Conservation (phyloP, 1,140 invertebrate species). For the Belonocnema kinseyi region DNA sequence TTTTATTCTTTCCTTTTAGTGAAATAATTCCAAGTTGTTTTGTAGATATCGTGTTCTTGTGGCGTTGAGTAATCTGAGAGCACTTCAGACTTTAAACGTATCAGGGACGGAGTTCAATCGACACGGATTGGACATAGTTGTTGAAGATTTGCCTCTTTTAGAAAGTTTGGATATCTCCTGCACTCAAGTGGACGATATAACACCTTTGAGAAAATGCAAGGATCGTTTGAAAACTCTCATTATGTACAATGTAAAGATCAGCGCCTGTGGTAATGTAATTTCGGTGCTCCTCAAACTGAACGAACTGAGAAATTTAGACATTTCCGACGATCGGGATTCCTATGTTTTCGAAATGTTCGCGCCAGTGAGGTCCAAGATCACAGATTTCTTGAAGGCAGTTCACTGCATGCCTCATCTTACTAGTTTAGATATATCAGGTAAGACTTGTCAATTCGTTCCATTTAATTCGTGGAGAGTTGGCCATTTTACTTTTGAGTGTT, state of each 20-base stretch:
- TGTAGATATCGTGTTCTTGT: slow-evolving; percentile 75
- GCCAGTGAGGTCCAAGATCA: slow-evolving; percentile 71
- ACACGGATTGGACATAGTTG: slow-evolving; percentile 82
- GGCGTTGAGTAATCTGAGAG: slow-evolving; percentile 78
- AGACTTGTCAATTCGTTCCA: slow-evolving; percentile 25
- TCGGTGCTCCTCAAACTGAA: slow-evolving; percentile 78
- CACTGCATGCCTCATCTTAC: slow-evolving; percentile 79
- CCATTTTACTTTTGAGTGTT: no score
- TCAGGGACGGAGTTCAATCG: slow-evolving; percentile 85
- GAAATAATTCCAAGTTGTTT: slow-evolving; percentile 44
- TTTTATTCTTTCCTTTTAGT: slow-evolving; percentile 17
- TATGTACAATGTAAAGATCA: slow-evolving; percentile 81
- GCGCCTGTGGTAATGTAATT: slow-evolving; percentile 73
- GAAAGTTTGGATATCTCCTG: slow-evolving; percentile 84
- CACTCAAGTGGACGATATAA: slow-evolving; percentile 82
- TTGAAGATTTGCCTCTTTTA: slow-evolving; percentile 82
- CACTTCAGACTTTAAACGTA: slow-evolving; percentile 82
- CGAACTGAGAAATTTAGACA: slow-evolving; percentile 80
- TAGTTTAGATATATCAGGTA: slow-evolving; percentile 84
- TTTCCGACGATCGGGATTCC: slow-evolving; percentile 79
- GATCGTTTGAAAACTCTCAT: slow-evolving; percentile 79
- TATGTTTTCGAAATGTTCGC: slow-evolving; percentile 74
- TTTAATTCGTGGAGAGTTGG: no score
- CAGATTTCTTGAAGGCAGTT: slow-evolving; percentile 74
- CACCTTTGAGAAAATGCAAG: slow-evolving; percentile 79